Base-by-base conservation (phyloP, 2,888 invertebrate genomes). In the Patella ulyssiponensis region DNA sequence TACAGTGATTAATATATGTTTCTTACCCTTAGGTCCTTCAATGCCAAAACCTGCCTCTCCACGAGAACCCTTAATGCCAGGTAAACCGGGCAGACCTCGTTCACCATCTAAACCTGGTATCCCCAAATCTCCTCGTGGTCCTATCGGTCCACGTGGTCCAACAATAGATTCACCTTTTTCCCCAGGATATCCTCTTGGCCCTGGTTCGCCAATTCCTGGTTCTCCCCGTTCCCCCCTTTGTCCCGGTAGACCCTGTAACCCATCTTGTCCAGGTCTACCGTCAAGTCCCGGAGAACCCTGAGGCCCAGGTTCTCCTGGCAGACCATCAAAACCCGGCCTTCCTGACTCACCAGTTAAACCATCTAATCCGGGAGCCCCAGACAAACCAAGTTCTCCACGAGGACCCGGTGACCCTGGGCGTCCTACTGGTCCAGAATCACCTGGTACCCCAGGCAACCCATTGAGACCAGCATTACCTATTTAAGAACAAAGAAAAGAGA, bases 61-160 rank as follows among this genome's bases (percentile, higher is more conserved):
- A 71, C 71, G 51, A 14, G 20, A n/a, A 75, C 79, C 80, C 51
- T 74, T 69, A 44, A 17, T 51, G 20, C 84, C 84, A 53, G 75
- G 70, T 73, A 80, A 75, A 5, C 89, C 87, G 17, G 82, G 75
- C n/a, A 54, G 69, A 15, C 88, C 84, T 23, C 75, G 74, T 14
- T 78, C 82, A 23, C 75, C 80, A 56, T 64, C 64, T 20, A 64
- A 64, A 64, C 64, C 64, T 12, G 64, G 64, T 20, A 64, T 64
- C 14, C 64, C 64, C 64, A 64, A 3, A 23, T 74, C 78, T 33
- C 84, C 84, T 69, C 77, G 77, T 70, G 77, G 74, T 27, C 88
- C 88, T 27, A 79, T 72, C 69, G 52, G 58, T 14, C 88, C 85
- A 9, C 77, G 73, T 12, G 78, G 78, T 23, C 80, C 83, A 27